phyloP scores from a whole-genome alignment of 2,113 vertebrate genomes.

The Colinus virginianus region DNA sequence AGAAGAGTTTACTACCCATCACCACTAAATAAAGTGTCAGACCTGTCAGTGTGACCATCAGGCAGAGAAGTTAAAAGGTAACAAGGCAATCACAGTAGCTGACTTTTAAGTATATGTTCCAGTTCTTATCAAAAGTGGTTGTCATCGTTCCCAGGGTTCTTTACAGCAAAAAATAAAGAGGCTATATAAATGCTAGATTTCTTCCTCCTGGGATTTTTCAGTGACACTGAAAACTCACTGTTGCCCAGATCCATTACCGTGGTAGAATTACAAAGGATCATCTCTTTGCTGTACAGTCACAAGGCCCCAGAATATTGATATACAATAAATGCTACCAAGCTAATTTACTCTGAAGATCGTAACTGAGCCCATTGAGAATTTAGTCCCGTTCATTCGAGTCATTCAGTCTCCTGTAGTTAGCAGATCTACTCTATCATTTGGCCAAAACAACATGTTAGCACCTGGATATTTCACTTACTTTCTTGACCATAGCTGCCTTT shows the following conservation, averaged over 20 bases:
- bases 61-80: slow-evolving; percentile 33
- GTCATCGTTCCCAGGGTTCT: not conserved
- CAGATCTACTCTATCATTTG: not conserved
- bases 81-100: slow-evolving; percentile 13
- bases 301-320: not conserved
- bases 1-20: slow-evolving; percentile 38
- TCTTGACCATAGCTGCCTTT: not conserved
- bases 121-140: slow-evolving; percentile 1
- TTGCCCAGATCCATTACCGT: not conserved
- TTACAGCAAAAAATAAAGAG: not conserved
- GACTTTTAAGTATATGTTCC: not conserved
- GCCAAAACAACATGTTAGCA: not conserved
- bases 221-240: not conserved
- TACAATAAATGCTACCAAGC: not conserved
- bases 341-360: not conserved
- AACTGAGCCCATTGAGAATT: not conserved
- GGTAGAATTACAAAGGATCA: not conserved
- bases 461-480: not conserved
- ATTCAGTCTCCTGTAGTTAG: not conserved
- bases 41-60: slow-evolving; percentile 29
- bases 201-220: not conserved
- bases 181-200: not conserved
- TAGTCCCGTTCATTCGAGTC: not conserved
- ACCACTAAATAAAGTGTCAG: slow-evolving; percentile 33
- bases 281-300: not conserved